Base-by-base conservation (phyloP, 2,113 vertebrate genomes). In the Meles meles region DNA sequence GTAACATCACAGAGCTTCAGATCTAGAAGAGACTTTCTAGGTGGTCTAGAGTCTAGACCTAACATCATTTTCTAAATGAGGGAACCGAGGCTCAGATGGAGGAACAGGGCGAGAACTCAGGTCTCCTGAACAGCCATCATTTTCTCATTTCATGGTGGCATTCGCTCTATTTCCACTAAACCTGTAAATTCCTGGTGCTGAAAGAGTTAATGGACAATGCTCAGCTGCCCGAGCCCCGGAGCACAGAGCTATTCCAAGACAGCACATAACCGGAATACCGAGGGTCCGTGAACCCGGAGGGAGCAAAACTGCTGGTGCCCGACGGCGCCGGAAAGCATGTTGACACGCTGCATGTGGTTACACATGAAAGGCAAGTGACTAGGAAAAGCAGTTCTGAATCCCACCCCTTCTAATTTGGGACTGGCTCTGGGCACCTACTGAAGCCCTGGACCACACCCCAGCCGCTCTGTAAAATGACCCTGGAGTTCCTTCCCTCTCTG, bases 221-320 rank as follows among this genome's bases (percentile, higher is more conserved):
- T 98, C 98, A 98, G 98, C 98, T 98, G 98, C 96, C 97, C 90
- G 31, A 92, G 90, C 91, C 97, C 93, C 94, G 65, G 83, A 96
- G 93, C 83, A 6, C 93, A 96, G 57, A 95, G 84, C 97, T 97
- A 97, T 97, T 97, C 98, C 96, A 94, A 74, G 97, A 97, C 96
- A 97, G 94, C 94, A 87, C 98, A 98, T 86, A 98, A 98, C 98
- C 98, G 34, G 69, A 96, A 98, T 98, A 89, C 96, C 98, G 98
- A 89, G 96, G 95, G 96, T 96, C 98, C 96, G 2, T 34, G 98
- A 97, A 94, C 97, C 96, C 88, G 81, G 93, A 96, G 82, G 0
- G 90, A 98, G 93, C 59, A 96, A 74, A 97, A 81, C 37, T 81
- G 15, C 97, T 97, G 96, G 95, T 97, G 97, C 55, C 97, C 94